Percentiles rank a stretch among this genome's conserved stretches.
Evolutionary conservation across 2,888 invertebrate genomes (phyloP).

Genomic region (Scaptomyza parva): DNA sequence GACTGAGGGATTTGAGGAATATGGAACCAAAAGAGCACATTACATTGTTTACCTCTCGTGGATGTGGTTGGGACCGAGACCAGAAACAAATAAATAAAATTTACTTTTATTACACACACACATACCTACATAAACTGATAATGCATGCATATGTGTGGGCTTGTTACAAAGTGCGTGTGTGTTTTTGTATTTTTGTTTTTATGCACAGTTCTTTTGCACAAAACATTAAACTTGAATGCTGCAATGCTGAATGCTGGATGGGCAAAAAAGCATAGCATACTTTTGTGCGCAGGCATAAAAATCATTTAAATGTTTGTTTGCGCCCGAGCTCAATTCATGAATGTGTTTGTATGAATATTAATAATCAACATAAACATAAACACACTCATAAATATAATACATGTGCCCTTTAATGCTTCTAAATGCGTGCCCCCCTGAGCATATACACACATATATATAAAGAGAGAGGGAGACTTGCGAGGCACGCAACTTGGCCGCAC

Average conservation of each 20-base stretch:
- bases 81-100: slow-evolving; percentile 61
- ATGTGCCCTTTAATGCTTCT: slow-evolving; percentile 47
- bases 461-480: slow-evolving; percentile 10
- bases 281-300: slow-evolving; percentile 66
- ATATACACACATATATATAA: too few species aligned
- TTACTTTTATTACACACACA: slow-evolving; percentile 53
- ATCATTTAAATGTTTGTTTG: slow-evolving; percentile 72
- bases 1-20: too few species aligned
- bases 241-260: neutral
- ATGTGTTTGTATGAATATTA: slow-evolving; percentile 66
- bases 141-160: slow-evolving; percentile 13
- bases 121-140: slow-evolving; percentile 19
- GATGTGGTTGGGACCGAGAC: slow-evolving; percentile 7
- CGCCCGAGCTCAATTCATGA: slow-evolving; percentile 40
- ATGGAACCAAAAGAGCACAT: slow-evolving; percentile 21
- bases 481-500: slow-evolving; percentile 33
- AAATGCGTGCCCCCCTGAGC: slow-evolving; percentile 27
- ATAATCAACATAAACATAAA: slow-evolving; percentile 65
- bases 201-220: slow-evolving; percentile 63
- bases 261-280: slow-evolving; percentile 45
- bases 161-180: neutral
- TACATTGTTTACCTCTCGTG: slow-evolving; percentile 41
- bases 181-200: slow-evolving; percentile 21
- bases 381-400: slow-evolving; percentile 57
- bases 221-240: slow-evolving; percentile 71